These are phyloP conservation scores for Microctenopoma stevenorrisi DNA, from an alignment of 2,797 vertebrate genomes.

Conservation along the genomic window DNA sequence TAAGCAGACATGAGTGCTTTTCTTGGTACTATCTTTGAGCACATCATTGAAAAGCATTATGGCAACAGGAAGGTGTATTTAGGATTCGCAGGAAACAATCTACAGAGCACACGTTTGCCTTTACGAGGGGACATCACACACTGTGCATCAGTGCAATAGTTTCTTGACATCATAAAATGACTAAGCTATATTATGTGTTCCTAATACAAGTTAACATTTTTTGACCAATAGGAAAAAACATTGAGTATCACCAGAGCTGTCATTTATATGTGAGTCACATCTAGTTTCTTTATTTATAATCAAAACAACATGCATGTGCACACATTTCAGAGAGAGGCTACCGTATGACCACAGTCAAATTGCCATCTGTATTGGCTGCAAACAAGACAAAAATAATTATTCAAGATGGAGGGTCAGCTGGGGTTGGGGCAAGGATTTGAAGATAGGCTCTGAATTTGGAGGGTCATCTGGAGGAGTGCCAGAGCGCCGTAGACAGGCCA, in stretches of 20 bases:
- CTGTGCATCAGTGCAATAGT: neutral
- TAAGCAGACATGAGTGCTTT: neutral
- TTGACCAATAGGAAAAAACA: neutral
- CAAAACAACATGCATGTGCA: constrained; percentile 20
- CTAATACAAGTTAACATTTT: too few relatives aligned
- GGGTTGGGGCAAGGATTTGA: constrained; percentile 28
- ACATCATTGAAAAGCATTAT: neutral
- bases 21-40: neutral
- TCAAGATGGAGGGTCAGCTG: constrained; percentile 34
- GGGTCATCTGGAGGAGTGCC: constrained; percentile 29
- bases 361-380: constrained; percentile 32
- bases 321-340: constrained; percentile 24
- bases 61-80: too few relatives aligned
- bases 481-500: constrained; percentile 2
- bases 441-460: constrained; percentile 22
- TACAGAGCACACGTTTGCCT: neutral
- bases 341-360: constrained; percentile 19
- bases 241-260: neutral
- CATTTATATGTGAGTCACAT: neutral
- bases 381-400: constrained; percentile 40
- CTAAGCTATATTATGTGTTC: too few relatives aligned
- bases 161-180: too few relatives aligned
- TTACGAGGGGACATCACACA: neutral
- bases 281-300: constrained; percentile 1
- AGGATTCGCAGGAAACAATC: neutral